Evolutionary conservation across 1,140 invertebrate genomes (phyloP), one percentile per base, ranked within the genome.

Genomic region (Zaprionus tsacasi): DNA sequence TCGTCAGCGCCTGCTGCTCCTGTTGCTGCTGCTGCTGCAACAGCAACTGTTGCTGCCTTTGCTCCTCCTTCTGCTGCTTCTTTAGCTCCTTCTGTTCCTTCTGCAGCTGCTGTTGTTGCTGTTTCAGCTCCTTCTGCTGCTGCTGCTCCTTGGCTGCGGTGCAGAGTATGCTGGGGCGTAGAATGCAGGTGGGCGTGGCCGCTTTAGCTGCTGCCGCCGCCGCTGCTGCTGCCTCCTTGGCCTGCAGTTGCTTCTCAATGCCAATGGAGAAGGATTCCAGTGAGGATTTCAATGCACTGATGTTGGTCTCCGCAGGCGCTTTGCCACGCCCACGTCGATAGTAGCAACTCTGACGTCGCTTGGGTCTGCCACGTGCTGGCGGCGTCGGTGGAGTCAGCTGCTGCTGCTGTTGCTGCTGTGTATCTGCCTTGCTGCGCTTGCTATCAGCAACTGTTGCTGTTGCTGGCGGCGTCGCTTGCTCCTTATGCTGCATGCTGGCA

Each of bases 251-350:
- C 43, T 91, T 85, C 58, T 92, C 91, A 40, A 92, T 92, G 54
- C 88, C 91, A 17, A 92, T 91, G 11, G 91, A 91, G 36, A 92
- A 92, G 55, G 87, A 92, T 38, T 92, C 91, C 4, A 92, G 68
- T 5, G 91, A 86, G 15, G 91, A 91, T 40, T 92, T 92, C 1
- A 92, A 50, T 27, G 78, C 72, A n/a, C 76, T 92, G 1, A 92
- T 91, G 12, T 91, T 92, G 10, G 72, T 75, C 36, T 75, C 68
- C 0, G 59, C 43, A 0, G 43, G 70, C 12, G 63, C 65, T 57
- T 76, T 89, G n/a, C 78, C 70, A 10, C 79, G 45, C 1, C 78
- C 67, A n/a, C 86, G 72, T 10, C 66, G 45, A 33, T 89, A 89
- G 35, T 89, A 89, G 25, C 86, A 86, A 27, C 86, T 90, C 64